Base-by-base conservation (phyloP, 2,113 vertebrate genomes). In the Nanorana parkeri region DNA sequence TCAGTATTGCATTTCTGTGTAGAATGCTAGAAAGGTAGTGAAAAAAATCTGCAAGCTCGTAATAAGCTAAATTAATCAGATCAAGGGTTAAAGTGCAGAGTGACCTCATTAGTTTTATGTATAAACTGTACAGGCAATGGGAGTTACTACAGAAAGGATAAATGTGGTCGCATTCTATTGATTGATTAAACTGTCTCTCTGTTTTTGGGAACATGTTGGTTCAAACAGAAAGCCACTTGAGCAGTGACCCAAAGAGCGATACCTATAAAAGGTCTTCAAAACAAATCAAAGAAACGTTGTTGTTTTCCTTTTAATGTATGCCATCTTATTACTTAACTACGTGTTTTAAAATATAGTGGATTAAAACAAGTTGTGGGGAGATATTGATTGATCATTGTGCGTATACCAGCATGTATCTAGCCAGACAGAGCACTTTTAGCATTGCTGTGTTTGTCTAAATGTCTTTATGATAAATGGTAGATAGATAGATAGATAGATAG, bases 81-180 rank as follows among this genome's bases (percentile, higher is more conserved):
- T 67, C 55, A 75, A 74, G 69, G 69, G 80, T 81, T 64, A 72
- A 69, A 80, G 68, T 65, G 58, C 28, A 74, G 19, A 58, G 28
- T 75, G 69, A 81, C 69, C 60, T 81, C 61, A 81, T 74, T 74
- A 81, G 69, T 55, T 81, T 41, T 81, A 66, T 81, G 69, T 81
- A 65, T 32, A 81, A 56, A 81, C 61, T 32, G 26, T 28, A 24
- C 61, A 67, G 41, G 69, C 72, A 74, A 81, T 75, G 20, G 29
- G 47, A 36, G 47, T 47, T 47, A 78, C 41, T 36, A 17, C 41
- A 65, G 28, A 41, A 28, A 73, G 74, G 24, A 73, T 72, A 51
- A 74, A 81, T 56, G 78, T 64, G 68, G 24, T n/a, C 29, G 5
- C 24, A 16, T n/a, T 23, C 4, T 81, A 36, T 64, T 74, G 79